Evolutionary conservation across 2,113 vertebrate genomes (phyloP).

Genomic region (Melanotaenia duboulayi): DNA sequence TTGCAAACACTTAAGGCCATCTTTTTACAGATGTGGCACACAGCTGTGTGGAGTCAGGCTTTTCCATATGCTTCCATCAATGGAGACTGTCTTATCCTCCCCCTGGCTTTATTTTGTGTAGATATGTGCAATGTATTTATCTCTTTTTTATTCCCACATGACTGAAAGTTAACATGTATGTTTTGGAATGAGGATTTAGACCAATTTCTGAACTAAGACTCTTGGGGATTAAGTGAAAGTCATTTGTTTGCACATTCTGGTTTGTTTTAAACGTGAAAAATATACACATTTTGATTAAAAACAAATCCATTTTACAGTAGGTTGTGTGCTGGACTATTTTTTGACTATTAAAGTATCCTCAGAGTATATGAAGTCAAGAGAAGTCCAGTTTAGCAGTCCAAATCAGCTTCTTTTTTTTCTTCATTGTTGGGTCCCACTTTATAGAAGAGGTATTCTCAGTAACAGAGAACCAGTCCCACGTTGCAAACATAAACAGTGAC

Average conservation of each 20-base stretch:
- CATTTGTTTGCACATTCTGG: background rate
- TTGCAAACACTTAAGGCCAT: conserved; percentile 54
- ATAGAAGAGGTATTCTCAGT: too few species aligned
- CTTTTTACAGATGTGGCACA: conserved; percentile 66
- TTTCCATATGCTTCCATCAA: conserved; percentile 47
- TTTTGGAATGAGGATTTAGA: conserved; percentile 33
- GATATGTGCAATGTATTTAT: conserved; percentile 34
- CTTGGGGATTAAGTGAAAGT: conserved; percentile 9
- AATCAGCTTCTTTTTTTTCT: too few species aligned
- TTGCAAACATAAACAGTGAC: too few species aligned
- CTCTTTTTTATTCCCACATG: conserved; percentile 22
- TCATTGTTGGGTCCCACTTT: too few species aligned
- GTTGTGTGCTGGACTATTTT: background rate
- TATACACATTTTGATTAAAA: background rate
- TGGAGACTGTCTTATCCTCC: conserved; percentile 14
- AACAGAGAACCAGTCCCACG: too few species aligned
- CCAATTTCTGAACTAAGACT: conserved; percentile 14
- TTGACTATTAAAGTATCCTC: background rate
- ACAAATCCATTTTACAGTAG: background rate
- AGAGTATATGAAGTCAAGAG: background rate
- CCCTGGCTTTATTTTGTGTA: conserved; percentile 24
- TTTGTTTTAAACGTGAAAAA: background rate
- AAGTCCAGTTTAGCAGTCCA: too few species aligned
- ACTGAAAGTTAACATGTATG: conserved; percentile 52
- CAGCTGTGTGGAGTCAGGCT: conserved; percentile 72